Evolutionary conservation across 2,113 vertebrate genomes (phyloP), one percentile per base, ranked within the genome.

Genomic region (Neomonachus schauinslandi): DNA sequence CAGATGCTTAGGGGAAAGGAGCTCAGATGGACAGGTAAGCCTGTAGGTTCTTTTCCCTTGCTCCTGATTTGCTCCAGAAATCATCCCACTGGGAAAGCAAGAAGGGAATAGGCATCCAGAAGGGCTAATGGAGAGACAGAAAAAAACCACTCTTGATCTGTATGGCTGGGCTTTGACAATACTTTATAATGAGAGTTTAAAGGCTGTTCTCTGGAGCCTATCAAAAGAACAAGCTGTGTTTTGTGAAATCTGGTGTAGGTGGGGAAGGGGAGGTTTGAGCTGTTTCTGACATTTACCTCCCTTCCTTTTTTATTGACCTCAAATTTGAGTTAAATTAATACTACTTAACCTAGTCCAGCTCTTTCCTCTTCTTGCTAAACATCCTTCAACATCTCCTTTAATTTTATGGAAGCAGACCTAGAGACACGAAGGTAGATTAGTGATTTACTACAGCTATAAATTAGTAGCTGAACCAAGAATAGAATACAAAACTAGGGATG

Each of bases 261-360:
- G 15, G 57, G 49, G 22, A 57, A 87, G 74, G 13, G n/a, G 46
- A 14, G 0, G 24, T 81, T 71, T 84, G 57, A 39, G 9, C 22
- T 57, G 28, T 80, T 57, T 74, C 83, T 80, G 84, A 76, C 76
- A 86, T 83, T 72, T 96, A 63, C 42, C 22, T 84, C 84, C 91
- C 24, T 69, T 89, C 36, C 42, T 94, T 86, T 89, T 67, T 83
- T 61, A 88, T 36, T 92, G 84, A 89, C 53, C 33, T 95, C 33
- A 83, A 76, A 63, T 95, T 81, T 97, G 91, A 81, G 33, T 97
- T 89, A 63, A 92, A 46, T 96, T 92, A 90, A 83, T 91, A 46
- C 82, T 94, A 76, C 33, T 80, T 94, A 89, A 86, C 61, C 21
- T 89, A 67, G 51, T 89, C 53, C 42, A 51, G 10, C 28, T 55